These are phyloP conservation scores for Erannis defoliaria DNA, from an alignment of 2,888 invertebrate genomes.

Conservation along the genomic window DNA sequence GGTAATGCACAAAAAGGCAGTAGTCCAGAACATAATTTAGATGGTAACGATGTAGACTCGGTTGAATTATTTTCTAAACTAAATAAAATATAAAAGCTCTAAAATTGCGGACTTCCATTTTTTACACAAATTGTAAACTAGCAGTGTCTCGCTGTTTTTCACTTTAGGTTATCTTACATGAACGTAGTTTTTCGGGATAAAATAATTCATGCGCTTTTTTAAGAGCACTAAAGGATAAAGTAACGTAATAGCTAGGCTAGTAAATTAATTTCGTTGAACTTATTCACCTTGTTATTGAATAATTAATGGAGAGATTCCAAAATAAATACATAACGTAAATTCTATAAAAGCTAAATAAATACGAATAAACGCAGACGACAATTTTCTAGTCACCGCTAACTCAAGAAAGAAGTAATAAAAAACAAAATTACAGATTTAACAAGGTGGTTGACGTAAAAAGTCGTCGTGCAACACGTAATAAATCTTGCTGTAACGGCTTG, in stretches of 20 bases:
- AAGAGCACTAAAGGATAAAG: too few relatives aligned
- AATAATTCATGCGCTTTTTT: background rate
- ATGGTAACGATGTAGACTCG: background rate
- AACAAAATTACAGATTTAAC: slow-evolving; percentile 62
- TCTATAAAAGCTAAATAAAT: slow-evolving; percentile 7
- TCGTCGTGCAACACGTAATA: slow-evolving; percentile 59
- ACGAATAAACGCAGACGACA: slow-evolving; percentile 22
- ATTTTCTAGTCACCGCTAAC: slow-evolving; percentile 41
- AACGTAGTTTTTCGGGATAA: background rate
- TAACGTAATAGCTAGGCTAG: too few relatives aligned
- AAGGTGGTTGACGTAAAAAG: slow-evolving; percentile 53
- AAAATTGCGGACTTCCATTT: too few relatives aligned
- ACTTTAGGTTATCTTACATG: too few relatives aligned
- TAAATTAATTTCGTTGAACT: background rate
- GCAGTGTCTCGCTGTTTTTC: too few relatives aligned
- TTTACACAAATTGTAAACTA: too few relatives aligned
- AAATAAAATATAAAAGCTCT: too few relatives aligned
- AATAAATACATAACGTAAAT: background rate
- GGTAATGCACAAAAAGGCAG: slow-evolving; percentile 28
- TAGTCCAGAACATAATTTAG: background rate
- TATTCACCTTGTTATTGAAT: background rate
- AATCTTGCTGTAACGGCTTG: slow-evolving; percentile 55
- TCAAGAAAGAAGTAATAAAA: slow-evolving; percentile 53
- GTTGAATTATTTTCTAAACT: too few relatives aligned
- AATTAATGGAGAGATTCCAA: background rate